Base-by-base conservation (phyloP, 2,888 invertebrate genomes). In the Drosophila borealis region DNA sequence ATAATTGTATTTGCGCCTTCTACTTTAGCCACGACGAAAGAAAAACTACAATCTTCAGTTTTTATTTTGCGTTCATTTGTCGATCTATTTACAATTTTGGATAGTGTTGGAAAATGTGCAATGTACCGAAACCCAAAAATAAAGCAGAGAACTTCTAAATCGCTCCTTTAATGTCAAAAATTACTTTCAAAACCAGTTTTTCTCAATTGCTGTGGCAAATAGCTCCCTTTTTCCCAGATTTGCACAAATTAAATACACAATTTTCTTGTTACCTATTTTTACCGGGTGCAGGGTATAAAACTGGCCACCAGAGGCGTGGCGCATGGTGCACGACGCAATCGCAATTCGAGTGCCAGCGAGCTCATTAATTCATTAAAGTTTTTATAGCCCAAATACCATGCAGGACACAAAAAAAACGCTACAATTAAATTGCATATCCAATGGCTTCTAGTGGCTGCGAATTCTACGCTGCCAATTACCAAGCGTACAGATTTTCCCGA, bases 321-420 rank as follows among this genome's bases (percentile, higher is more conserved):
- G 29, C 33, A 49, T 61, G 55, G 50, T 55, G 61, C 60, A 51
- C 8, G 9, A 62, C 48, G 66, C 55, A 61, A 65, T 42, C 59
- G 60, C 64, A 61, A 66, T 62, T 69, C 65, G 69, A 75, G 61
- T 67, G 79, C 55, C 66, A 78, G 70, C 60, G 77, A 60, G 74
- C 68, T 80, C 72, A 83, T 80, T 81, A 83, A 78, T 81, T 80
- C 80, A 80, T 80, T 81, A 64, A 69, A 73, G 49, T 78, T 80
- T 80, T 74, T 74, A 78, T 68, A 60, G 50, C 37, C 56, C 61
- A 57, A 78, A 61, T 33, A 33, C 34, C 19, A 19, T 45, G 49
- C 56, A 44, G 44, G 37, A 69, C 51, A 17, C 13, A 14, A 21
- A 10, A 34, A 33, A 21, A 46, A 48, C 13, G 49, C 45, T 39